phyloP scores from a whole-genome alignment of 1,140 invertebrate species.

The Oscheius sp. region DNA sequence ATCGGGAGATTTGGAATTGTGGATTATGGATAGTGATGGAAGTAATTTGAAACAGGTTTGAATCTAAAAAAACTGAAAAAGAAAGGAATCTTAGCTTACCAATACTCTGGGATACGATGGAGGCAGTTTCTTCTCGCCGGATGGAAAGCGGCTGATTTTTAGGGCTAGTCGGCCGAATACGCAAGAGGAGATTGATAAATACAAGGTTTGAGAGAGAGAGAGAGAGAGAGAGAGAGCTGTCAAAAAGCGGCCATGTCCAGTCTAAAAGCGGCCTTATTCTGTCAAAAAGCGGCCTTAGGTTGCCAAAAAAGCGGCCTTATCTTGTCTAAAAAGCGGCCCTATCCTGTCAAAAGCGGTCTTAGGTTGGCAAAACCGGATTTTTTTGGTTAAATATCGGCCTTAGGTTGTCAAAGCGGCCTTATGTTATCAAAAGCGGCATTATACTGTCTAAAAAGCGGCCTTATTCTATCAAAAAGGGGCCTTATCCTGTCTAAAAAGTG shows the following conservation, averaged over 20 bases:
- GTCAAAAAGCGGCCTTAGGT: no score
- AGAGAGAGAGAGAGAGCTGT: no score
- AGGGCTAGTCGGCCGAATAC: conserved; percentile 46
- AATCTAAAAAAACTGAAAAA: not conserved
- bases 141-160: conserved; percentile 46
- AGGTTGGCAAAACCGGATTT: no score
- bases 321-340: no score
- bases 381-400: no score
- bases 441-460: no score
- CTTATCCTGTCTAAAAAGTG: not conserved
- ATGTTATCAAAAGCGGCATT: no score
- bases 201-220: conserved; percentile 39
- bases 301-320: no score
- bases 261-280: not conserved
- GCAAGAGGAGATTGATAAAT: conserved; percentile 37
- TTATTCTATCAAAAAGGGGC: no score
- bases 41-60: conserved; percentile 31
- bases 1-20: conserved; percentile 47
- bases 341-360: no score
- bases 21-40: conserved; percentile 44
- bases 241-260: no score
- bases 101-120: conserved; percentile 46
- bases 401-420: no score
- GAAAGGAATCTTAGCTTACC: conserved; percentile 44
- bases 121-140: conserved; percentile 49